A percentile compares a stretch with the other conserved stretches of the same genome.
Evolutionary conservation across 2,113 vertebrate species (phyloP).

Genomic region (Pollimyrus isidori): DNA sequence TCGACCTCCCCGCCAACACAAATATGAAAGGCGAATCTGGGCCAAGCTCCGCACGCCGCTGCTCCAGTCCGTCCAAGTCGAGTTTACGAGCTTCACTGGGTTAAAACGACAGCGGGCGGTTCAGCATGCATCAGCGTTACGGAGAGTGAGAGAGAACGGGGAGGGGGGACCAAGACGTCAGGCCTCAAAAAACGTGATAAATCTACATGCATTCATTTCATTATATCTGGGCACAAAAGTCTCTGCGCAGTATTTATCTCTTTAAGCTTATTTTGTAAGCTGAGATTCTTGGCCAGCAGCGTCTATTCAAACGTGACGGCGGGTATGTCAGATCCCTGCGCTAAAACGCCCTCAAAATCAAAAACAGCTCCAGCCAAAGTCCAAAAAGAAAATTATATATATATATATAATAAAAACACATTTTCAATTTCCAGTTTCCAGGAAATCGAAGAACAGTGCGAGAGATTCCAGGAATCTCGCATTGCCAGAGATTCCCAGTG

Average conservation of each 20-base stretch:
- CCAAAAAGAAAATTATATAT: constrained; percentile 40
- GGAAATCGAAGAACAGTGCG: constrained; percentile 83
- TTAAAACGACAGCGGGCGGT: background rate
- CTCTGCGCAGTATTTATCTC: background rate
- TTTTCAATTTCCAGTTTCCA: constrained; percentile 81
- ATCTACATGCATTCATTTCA: background rate
- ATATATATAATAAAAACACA: constrained; percentile 50
- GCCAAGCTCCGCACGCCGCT: background rate
- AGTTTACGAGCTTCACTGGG: background rate
- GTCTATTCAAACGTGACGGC: constrained; percentile 15
- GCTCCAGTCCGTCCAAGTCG: background rate
- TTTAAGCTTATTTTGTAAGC: background rate
- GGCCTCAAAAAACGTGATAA: background rate
- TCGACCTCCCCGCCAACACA: constrained; percentile 2
- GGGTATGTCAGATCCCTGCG: background rate
- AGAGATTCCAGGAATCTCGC: constrained; percentile 80
- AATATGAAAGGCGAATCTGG: constrained; percentile 2
- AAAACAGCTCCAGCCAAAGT: constrained; percentile 14
- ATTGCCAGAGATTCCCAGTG: constrained; percentile 72
- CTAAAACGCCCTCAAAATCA: background rate
- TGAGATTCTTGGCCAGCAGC: background rate
- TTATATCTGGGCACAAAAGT: background rate
- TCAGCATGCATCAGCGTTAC: background rate
- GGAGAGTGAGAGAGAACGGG: background rate
- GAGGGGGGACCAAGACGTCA: background rate